Conservation (phyloP, 2,113 vertebrate species). For the Fulica atra region DNA sequence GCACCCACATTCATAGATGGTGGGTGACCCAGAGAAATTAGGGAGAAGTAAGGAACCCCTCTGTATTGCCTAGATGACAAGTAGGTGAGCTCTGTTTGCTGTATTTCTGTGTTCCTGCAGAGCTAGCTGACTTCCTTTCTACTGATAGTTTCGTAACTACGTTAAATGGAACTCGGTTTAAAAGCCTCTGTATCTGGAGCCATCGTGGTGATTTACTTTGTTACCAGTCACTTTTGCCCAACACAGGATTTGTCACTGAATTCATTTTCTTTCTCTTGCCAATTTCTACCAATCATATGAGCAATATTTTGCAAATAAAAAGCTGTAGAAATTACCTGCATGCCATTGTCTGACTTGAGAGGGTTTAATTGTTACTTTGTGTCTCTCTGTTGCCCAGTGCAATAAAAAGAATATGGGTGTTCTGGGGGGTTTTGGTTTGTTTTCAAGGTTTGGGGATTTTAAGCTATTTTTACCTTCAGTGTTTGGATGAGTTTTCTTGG, state of each 20-base stretch:
- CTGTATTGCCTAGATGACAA: not conserved
- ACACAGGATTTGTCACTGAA: accelerated
- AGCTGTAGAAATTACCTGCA: not conserved
- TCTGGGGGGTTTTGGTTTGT: not conserved
- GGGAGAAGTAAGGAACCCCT: not conserved
- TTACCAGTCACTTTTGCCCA: not conserved
- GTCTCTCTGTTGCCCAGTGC: not conserved
- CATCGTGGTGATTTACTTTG: not conserved
- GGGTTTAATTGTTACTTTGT: not conserved
- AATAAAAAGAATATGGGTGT: not conserved
- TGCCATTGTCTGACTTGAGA: not conserved
- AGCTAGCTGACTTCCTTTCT: not conserved
- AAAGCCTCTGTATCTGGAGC: not conserved
- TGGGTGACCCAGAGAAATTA: not conserved
- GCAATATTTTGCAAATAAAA: not conserved
- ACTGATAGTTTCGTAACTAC: not conserved
- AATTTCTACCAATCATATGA: not conserved
- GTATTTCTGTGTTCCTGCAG: not conserved
- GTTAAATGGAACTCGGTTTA: not conserved
- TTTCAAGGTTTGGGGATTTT: too few relatives aligned
- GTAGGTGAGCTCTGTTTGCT: not conserved
- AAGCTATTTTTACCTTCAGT: not conserved
- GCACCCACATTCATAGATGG: accelerated
- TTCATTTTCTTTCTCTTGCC: not conserved
- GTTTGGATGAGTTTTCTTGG: not conserved